Evolutionary conservation across 1,140 invertebrate genomes (phyloP), one percentile per base, ranked within the genome.

Genomic region (Solen grandis): DNA sequence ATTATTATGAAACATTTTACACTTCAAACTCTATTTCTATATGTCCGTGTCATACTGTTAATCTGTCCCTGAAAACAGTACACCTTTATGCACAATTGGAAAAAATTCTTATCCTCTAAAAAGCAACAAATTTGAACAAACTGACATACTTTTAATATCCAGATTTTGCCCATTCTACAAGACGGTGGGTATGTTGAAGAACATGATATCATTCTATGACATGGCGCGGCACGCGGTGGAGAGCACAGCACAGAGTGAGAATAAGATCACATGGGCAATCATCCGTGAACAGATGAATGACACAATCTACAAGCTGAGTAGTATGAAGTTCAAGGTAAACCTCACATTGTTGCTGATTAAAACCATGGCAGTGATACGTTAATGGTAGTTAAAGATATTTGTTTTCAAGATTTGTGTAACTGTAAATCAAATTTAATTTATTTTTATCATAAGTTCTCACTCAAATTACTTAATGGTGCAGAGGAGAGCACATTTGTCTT

Each of bases 151-250:
- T n/a, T n/a, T n/a, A n/a, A n/a, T n/a, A n/a, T 68, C 54, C 95
- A 98, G 83, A 84, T 99, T 98, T 94, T 99, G 99, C 93, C 99
- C 99, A 89, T 99, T 99, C 94, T 99, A 99, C 94, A 99, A 99
- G 94, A 99, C 98, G 33, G 97, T 98, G 19, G 98, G 97, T 83
- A 99, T 99, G 99, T 92, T 99, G 89, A 96, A 95, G 90, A 99
- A 99, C 93, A 99, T 99, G 94, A 99, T 99, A 90, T 94, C 96
- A 36, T 99, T 99, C 93, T 99, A 99, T 91, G 99, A 99, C 91
- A 96, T 99, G 95, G 95, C 99, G 14, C 95, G 97, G 80, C 98
- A 99, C 92, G 96, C 98, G 10, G 98, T 99, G 3, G 98, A 99
- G 93, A 99, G 98, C 50, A 99, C 98, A 33, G 97, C 98, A 25